Evolutionary conservation across 2,113 vertebrate genomes (phyloP).

Genomic region (Anhinga rufa): DNA sequence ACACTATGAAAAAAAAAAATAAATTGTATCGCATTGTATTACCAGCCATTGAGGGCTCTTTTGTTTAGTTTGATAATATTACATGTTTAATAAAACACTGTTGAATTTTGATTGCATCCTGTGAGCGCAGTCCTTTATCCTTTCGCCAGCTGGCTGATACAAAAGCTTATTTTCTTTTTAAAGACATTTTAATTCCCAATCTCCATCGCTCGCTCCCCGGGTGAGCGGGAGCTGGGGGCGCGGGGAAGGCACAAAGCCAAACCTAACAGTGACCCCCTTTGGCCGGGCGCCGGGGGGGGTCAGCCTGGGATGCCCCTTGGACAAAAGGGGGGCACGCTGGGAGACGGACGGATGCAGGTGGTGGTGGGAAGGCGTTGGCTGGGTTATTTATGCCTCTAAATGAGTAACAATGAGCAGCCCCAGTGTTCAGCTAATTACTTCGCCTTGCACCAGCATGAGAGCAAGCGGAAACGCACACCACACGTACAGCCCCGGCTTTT

Average conservation of each 20-base stretch:
- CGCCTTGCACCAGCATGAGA: slow-evolving; percentile 34
- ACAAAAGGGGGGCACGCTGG: background rate
- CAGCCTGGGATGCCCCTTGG: background rate
- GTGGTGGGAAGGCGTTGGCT: slow-evolving; percentile 33
- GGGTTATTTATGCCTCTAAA: slow-evolving; percentile 60
- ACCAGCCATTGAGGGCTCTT: slow-evolving; percentile 64
- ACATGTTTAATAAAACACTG: slow-evolving; percentile 72
- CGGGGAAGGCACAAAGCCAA: background rate
- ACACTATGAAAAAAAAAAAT: background rate
- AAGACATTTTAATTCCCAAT: slow-evolving; percentile 49
- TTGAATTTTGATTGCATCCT: slow-evolving; percentile 70
- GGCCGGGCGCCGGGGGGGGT: fast-evolving
- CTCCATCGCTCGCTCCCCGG: background rate
- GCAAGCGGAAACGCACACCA: background rate
- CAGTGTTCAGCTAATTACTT: slow-evolving; percentile 57
- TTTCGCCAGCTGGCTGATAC: slow-evolving; percentile 69
- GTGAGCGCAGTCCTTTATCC: slow-evolving; percentile 63
- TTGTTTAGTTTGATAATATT: slow-evolving; percentile 70
- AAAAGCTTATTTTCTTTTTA: slow-evolving; percentile 69
- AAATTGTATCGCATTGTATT: slow-evolving; percentile 48
- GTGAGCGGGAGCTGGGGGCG: background rate
- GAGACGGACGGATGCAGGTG: background rate
- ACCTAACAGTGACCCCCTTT: background rate
- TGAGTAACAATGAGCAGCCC: slow-evolving; percentile 58
- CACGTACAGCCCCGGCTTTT: fast-evolving